Base-by-base conservation (phyloP, 2,797 vertebrate species). In the Dendrocincla fuliginosa region DNA sequence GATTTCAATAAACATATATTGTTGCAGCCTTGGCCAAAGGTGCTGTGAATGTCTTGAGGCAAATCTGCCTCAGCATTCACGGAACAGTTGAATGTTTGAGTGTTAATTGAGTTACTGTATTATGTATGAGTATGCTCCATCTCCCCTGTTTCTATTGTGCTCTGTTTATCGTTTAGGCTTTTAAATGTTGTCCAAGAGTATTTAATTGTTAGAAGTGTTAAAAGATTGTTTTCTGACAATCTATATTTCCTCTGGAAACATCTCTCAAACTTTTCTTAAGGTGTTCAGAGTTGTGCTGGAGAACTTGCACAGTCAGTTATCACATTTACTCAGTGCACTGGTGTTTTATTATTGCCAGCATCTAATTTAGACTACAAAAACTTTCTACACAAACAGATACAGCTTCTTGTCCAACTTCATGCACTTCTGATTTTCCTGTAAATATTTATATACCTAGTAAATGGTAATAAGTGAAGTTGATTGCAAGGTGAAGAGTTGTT, bases 1-100 rank as follows among this genome's bases (percentile, higher is more conserved):
- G 95, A 95, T 97, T 96, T 97, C 97, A 96, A 94, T 97, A 97
- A 98, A 97, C 96, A 95, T 94, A 37, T 79, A 44, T 85, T 95
- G 77, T 78, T 95, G 92, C 50, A 89, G 94, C 53, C 94, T 96
- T 94, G 82, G 93, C 94, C 60, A 55, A 92, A 97, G 97, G 97
- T 97, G 96, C 96, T 86, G 25, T 76, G 96, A 94, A 84, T 97
- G 96, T 91, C 96, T 96, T 25, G 64, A 96, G 97, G 95, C 96
- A 89, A 79, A 56, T 85, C 80, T 95, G 71, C 70, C 63, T 84
- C 87, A 94, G 79, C 81, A 33, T 57, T 83, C 75, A 79, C 81
- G 91, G 63, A 88, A 80, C 75, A 73, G 49, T 39, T 60, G 37
- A 50, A 59, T 30, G n/a, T 84, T 84, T 67, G 70, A 68, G 37